A percentile compares a stretch with the other conserved stretches of the same genome.
These are phyloP conservation scores for Achatina immaculata DNA, from an alignment of 1,140 invertebrate genomes.

Conservation along the genomic window DNA sequence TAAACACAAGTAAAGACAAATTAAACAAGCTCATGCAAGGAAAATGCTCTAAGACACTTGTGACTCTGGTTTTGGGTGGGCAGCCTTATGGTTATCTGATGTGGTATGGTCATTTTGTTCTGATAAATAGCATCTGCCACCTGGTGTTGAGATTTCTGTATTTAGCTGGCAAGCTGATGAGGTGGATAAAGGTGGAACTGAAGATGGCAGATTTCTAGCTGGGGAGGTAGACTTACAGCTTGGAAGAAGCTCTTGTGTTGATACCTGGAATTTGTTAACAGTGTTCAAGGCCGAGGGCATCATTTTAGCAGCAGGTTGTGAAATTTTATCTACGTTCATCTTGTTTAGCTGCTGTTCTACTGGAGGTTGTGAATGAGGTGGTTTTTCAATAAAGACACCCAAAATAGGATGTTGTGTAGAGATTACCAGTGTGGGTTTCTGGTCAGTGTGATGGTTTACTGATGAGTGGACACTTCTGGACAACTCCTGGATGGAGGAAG, in stretches of 20 bases:
- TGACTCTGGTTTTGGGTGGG: constrained; percentile 46
- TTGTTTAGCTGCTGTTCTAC: constrained; percentile 23
- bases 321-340: constrained; percentile 5
- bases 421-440: constrained; percentile 8
- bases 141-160: constrained; percentile 24
- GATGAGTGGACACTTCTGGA: background rate
- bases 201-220: background rate
- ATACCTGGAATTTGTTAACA: constrained; percentile 1
- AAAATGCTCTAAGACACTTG: too few relatives aligned
- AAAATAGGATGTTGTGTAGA: constrained; percentile 24
- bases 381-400: constrained; percentile 15
- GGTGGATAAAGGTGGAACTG: constrained; percentile 1
- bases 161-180: background rate
- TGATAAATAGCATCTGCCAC: constrained; percentile 19
- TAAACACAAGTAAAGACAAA: too few relatives aligned
- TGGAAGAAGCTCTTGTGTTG: background rate
- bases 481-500: background rate
- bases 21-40: too few relatives aligned
- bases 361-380: background rate
- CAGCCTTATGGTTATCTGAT: constrained; percentile 57
- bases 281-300: constrained; percentile 21
- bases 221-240: constrained; percentile 5
- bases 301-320: constrained; percentile 1
- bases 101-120: constrained; percentile 26
- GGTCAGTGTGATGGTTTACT: background rate